A percentile compares a stretch with the other conserved stretches of the same genome.
These are phyloP conservation scores for Resseliella maxima DNA, from an alignment of 2,888 invertebrate genomes.

Conservation along the genomic window DNA sequence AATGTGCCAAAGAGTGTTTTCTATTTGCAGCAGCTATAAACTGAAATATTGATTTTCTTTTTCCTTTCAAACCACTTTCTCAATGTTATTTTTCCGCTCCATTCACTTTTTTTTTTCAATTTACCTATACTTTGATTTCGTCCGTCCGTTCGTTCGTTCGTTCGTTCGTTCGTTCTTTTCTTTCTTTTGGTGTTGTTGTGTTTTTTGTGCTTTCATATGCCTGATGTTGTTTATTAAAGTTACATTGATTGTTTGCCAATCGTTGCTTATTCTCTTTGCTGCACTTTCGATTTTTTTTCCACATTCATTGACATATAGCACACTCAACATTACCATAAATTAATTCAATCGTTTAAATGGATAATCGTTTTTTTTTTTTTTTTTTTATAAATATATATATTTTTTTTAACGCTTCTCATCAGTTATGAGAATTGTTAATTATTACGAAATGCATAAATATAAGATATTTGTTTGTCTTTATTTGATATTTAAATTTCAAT, in stretches of 20 bases:
- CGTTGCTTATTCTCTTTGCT: slow-evolving; percentile 17
- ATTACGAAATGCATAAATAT: neutral
- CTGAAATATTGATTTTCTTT: neutral
- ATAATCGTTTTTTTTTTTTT: neutral
- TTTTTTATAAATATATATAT: too few species aligned
- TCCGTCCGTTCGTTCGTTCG: neutral
- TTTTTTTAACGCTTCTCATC: neutral
- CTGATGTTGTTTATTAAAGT: neutral
- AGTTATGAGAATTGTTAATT: too few species aligned
- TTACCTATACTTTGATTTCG: neutral
- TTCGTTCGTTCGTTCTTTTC: too few species aligned
- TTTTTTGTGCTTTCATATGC: neutral
- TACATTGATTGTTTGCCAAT: slow-evolving; percentile 25
- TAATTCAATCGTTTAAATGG: slow-evolving; percentile 18
- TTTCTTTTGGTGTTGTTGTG: neutral
- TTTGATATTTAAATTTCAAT: neutral
- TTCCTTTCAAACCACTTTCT: too few species aligned
- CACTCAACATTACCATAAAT: neutral
- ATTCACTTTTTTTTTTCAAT: neutral
- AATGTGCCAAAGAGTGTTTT: neutral
- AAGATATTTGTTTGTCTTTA: neutral
- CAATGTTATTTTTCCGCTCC: neutral
- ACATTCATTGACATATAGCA: neutral
- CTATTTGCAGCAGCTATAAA: neutral
- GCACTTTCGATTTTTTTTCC: slow-evolving; percentile 14